Percentiles rank a stretch among this genome's conserved stretches.
phyloP scores from a whole-genome alignment of 1,140 invertebrate species.

The Reticulitermes speratus region DNA sequence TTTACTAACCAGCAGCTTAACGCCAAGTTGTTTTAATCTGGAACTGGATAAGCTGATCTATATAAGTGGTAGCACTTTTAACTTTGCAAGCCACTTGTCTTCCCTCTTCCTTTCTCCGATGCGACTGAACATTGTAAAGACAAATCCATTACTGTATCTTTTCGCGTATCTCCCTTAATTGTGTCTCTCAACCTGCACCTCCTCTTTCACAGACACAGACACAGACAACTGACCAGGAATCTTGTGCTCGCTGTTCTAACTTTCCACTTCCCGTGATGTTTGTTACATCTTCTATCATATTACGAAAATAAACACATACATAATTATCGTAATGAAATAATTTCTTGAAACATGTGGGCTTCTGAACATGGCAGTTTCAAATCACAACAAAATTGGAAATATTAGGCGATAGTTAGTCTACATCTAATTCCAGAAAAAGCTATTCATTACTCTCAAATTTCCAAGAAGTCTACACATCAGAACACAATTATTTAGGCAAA shows the following conservation, averaged over 20 bases:
- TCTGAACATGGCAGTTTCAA: too few species aligned
- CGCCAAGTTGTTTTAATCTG: neutral
- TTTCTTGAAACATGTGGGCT: too few species aligned
- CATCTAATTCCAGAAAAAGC: too few species aligned
- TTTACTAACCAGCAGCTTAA: neutral
- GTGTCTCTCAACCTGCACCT: neutral
- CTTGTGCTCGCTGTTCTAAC: neutral
- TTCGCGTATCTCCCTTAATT: neutral
- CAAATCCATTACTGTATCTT: constrained; percentile 11
- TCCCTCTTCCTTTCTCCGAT: neutral
- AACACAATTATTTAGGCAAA: too few species aligned
- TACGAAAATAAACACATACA: too few species aligned
- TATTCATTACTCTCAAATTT: too few species aligned
- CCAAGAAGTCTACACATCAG: too few species aligned
- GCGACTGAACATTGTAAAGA: neutral
- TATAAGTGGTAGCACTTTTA: neutral
- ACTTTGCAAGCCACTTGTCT: neutral
- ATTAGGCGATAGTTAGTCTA: too few species aligned
- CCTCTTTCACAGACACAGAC: neutral
- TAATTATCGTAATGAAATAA: too few species aligned
- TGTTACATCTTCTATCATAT: too few species aligned
- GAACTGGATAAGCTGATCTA: neutral
- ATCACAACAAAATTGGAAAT: too few species aligned
- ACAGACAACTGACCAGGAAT: neutral
- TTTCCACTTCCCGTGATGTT: too few species aligned